phyloP scores from a whole-genome alignment of 2,888 invertebrate species.

The Meghimatium bilineatum region DNA sequence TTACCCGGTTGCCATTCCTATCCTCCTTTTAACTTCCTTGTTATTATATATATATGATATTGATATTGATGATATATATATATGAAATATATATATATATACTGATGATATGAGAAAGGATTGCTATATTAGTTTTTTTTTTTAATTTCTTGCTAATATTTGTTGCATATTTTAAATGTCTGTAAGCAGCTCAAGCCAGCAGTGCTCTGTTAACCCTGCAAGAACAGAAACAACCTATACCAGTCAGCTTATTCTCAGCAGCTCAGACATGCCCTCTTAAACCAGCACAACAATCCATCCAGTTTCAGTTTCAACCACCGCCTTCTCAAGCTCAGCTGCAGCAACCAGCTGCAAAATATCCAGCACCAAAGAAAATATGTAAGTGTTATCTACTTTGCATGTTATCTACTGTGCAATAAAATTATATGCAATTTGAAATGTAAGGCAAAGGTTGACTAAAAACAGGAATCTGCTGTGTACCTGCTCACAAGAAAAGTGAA shows the following conservation, averaged over 20 bases:
- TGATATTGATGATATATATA: no score
- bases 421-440: background rate
- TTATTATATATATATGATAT: no score
- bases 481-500: no score
- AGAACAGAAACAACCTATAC: conserved; percentile 58
- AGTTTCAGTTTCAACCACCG: conserved; percentile 42
- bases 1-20: no score
- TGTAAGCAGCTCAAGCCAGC: conserved; percentile 72
- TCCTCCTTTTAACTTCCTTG: no score
- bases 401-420: background rate
- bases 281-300: conserved; percentile 52
- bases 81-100: no score
- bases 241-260: conserved; percentile 30
- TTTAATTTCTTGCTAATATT: background rate
- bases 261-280: conserved; percentile 25
- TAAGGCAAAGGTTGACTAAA: no score
- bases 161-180: background rate
- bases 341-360: conserved; percentile 25
- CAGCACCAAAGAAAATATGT: conserved; percentile 41
- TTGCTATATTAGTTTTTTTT: no score
- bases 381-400: background rate
- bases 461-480: no score
- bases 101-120: no score
- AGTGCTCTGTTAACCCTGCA: conserved; percentile 76
- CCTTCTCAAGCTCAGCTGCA: conserved; percentile 24